A percentile compares a stretch with the other conserved stretches of the same genome.
phyloP scores from a whole-genome alignment of 2,113 vertebrate genomes.

The Nothobranchius furzeri region DNA sequence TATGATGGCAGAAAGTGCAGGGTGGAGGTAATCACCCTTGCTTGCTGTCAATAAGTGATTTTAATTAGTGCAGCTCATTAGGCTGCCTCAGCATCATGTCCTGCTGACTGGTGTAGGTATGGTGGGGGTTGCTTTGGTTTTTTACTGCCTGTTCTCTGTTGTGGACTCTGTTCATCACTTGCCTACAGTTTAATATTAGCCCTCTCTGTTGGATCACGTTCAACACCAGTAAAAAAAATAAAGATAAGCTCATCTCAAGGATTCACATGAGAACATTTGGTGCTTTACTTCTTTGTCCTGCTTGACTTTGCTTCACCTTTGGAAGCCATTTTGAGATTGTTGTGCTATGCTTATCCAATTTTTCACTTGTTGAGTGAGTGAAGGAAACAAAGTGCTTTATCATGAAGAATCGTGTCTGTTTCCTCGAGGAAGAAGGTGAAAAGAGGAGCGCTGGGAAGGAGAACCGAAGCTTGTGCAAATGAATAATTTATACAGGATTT shows the following conservation, averaged over 20 bases:
- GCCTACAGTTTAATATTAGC: constrained; percentile 23
- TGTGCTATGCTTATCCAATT: constrained; percentile 18
- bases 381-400: constrained; percentile 42
- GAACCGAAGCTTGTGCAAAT: constrained; percentile 74
- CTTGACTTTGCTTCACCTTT: neutral
- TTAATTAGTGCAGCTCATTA: constrained; percentile 82
- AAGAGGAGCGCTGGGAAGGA: constrained; percentile 30
- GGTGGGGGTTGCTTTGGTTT: constrained; percentile 41
- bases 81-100: constrained; percentile 63
- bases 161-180: constrained; percentile 39
- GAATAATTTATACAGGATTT: constrained; percentile 84
- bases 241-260: neutral
- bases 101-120: constrained; percentile 59
- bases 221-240: neutral
- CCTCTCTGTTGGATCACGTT: constrained; percentile 18
- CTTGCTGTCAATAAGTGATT: constrained; percentile 80
- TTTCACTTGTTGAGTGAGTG: constrained; percentile 48
- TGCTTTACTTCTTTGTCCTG: neutral
- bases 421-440: constrained; percentile 55
- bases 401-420: constrained; percentile 39
- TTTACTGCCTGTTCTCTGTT: constrained; percentile 36
- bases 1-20: constrained; percentile 67
- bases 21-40: constrained; percentile 75
- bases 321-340: constrained; percentile 36
- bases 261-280: neutral